Evolutionary conservation across 2,113 vertebrate genomes (phyloP).

Genomic region (Petrocephalus zakoni): DNA sequence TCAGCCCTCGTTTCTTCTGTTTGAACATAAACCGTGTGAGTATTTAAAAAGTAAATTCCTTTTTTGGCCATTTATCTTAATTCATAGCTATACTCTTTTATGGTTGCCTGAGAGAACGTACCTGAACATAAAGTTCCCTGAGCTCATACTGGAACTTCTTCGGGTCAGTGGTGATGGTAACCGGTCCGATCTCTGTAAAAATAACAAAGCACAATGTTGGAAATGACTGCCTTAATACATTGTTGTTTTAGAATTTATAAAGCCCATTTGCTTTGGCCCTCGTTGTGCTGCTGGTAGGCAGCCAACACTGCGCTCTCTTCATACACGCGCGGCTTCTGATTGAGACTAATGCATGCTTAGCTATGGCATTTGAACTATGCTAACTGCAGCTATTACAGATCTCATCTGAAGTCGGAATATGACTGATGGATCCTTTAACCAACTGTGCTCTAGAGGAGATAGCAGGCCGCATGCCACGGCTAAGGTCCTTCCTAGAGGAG

Average conservation of each 20-base stretch:
- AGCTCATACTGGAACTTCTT: slow-evolving; percentile 97
- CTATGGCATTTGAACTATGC: background rate
- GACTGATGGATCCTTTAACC: background rate
- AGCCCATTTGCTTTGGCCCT: slow-evolving; percentile 51
- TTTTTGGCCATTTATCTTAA: background rate
- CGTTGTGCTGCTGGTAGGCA: slow-evolving; percentile 26
- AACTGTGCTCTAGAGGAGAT: background rate
- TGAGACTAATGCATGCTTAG: background rate
- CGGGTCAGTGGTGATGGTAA: slow-evolving; percentile 96
- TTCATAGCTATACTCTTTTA: background rate
- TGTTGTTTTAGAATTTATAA: background rate
- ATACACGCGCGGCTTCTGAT: slow-evolving; percentile 29
- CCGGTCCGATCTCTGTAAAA: slow-evolving; percentile 88
- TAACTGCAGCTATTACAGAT: background rate
- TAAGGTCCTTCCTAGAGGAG: background rate
- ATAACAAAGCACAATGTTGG: slow-evolving; percentile 31
- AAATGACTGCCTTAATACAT: slow-evolving; percentile 21
- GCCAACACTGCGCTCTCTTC: slow-evolving; percentile 16
- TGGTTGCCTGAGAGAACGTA: slow-evolving; percentile 46
- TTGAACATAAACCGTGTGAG: background rate
- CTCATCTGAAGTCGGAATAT: background rate
- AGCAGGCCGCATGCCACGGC: background rate
- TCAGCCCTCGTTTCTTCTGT: background rate
- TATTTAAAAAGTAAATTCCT: background rate
- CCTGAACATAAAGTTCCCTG: slow-evolving; percentile 96